phyloP scores from a whole-genome alignment of 1,140 invertebrate species.

The Bombus affinis region DNA sequence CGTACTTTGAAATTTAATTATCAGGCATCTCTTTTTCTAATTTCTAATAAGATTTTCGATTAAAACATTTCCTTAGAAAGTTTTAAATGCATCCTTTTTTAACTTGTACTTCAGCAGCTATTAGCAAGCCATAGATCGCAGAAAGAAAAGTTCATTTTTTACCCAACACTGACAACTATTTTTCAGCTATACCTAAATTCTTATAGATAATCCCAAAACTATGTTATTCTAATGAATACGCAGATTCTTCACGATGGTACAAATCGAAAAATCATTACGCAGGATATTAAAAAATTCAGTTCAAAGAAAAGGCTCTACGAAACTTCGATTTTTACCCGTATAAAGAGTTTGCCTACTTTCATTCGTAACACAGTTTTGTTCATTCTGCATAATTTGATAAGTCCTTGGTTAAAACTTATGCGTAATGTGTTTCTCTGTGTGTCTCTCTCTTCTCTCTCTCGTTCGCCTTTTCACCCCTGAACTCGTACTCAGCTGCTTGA shows the following conservation, averaged over 20 bases:
- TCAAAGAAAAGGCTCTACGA: no score
- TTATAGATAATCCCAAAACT: slow-evolving; percentile 16
- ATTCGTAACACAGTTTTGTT: slow-evolving; percentile 21
- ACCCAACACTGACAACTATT: slow-evolving; percentile 58
- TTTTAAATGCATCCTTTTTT: background rate
- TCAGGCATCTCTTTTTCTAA: background rate
- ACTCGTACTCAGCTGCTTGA: slow-evolving; percentile 90
- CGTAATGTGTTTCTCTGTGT: slow-evolving; percentile 85
- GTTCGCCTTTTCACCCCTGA: slow-evolving; percentile 85
- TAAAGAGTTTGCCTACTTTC: slow-evolving; percentile 3
- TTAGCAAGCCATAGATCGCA: background rate
- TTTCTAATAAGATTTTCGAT: background rate
- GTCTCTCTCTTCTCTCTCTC: slow-evolving; percentile 83
- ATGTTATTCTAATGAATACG: slow-evolving; percentile 21
- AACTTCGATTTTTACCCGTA: background rate
- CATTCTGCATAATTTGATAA: slow-evolving; percentile 47
- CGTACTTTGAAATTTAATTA: slow-evolving; percentile 2
- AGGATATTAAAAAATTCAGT: background rate
- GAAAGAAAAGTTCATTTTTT: background rate
- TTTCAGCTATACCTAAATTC: background rate
- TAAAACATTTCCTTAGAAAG: background rate
- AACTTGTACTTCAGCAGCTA: background rate
- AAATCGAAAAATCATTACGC: background rate
- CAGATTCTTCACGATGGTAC: background rate
- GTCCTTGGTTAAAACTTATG: slow-evolving; percentile 67